phyloP scores from a whole-genome alignment of 1,140 invertebrate species.

The Ceratosolen solmsi region DNA sequence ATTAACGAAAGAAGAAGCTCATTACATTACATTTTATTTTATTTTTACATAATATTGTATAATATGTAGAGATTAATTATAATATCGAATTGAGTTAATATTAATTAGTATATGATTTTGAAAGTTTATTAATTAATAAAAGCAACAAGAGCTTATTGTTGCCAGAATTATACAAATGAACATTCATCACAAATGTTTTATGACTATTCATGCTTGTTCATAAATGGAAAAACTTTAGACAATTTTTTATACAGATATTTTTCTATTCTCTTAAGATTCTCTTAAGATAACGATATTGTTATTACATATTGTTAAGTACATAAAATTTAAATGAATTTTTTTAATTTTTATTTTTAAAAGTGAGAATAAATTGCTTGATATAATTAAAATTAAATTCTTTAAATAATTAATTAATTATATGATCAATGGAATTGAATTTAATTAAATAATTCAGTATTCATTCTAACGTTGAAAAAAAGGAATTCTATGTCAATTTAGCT shows the following conservation, averaged over 20 bases:
- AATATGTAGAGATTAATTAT: neutral
- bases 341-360: too few relatives aligned
- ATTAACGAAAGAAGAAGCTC: neutral
- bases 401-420: too few relatives aligned
- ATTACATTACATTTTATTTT: neutral
- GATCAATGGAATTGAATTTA: too few relatives aligned
- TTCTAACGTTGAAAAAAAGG: too few relatives aligned
- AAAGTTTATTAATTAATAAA: neutral
- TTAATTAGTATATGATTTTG: neutral
- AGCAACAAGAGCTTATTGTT: neutral
- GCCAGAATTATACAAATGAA: too few relatives aligned
- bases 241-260: neutral
- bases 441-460: too few relatives aligned
- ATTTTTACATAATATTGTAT: neutral
- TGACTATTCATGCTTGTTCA: conserved; percentile 5
- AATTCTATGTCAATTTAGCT: too few relatives aligned
- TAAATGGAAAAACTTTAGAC: neutral
- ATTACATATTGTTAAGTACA: neutral
- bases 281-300: neutral
- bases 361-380: too few relatives aligned
- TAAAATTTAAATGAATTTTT: too few relatives aligned
- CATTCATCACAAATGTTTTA: neutral
- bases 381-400: too few relatives aligned
- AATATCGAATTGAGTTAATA: neutral
- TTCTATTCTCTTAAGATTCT: neutral